Evolutionary conservation across 2,113 vertebrate species (phyloP), one percentile per base, ranked within the genome.

Genomic region (Vicugna pacos): DNA sequence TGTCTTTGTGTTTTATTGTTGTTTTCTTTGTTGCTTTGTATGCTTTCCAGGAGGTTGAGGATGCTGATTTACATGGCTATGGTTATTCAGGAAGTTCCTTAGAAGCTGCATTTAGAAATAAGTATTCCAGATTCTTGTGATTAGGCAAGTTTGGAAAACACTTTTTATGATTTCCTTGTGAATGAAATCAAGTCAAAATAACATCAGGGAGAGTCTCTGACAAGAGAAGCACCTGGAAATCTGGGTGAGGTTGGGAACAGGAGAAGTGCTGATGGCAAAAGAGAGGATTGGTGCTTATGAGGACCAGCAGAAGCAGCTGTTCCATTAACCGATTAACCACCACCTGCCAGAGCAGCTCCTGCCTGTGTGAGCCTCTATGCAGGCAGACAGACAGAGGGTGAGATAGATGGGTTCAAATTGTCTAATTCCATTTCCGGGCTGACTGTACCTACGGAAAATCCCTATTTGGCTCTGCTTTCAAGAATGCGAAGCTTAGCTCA

Each of bases 391-490:
- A 62, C 32, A 73, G 42, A 62, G 24, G 38, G 32, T 62, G 70
- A 84, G 60, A 32, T 4, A 54, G 8, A 32, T 14, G 22, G 28
- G 46, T 69, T 92, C 69, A 35, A 84, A 73, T 64, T 22, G 30
- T 75, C 62, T 28, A 62, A 62, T 89, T 95, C 77, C 15, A n/a
- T 76, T 65, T 83, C 73, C 2, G 1, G 35, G 46, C 56, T 82
- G 28, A 38, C 28, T 20, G 28, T 60, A 69, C 82, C 77, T 93
- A 80, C 2, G 13, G 92, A 79, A 93, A 94, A 91, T 93, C 52
- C 76, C 86, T 67, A 8, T 77, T 94, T 73, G 72, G 62, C 82
- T 94, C 58, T 56, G 86, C 62, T 92, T 92, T 93, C 32, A 42
- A 30, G 56, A 94, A 91, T 54, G 32, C 46, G 60, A 56, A 38